Evolutionary conservation across 2,888 invertebrate genomes (phyloP).

Genomic region (Acanthoscelides obtectus): DNA sequence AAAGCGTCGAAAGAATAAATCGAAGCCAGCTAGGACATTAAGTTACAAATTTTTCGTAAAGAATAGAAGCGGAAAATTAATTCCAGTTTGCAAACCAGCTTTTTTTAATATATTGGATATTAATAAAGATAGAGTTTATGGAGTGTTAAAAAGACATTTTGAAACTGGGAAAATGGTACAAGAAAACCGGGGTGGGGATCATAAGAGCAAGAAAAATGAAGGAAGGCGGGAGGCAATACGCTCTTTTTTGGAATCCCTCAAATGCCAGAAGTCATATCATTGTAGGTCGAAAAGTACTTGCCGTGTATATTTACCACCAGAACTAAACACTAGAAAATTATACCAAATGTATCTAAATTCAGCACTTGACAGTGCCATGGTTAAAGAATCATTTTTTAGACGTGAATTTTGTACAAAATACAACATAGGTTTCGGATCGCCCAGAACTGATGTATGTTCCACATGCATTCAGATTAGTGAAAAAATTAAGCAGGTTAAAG

Average conservation of each 20-base stretch:
- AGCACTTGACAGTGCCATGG: not conserved
- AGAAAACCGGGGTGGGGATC: too few relatives aligned
- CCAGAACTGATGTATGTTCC: constrained; percentile 9
- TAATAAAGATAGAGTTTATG: too few relatives aligned
- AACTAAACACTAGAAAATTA: constrained; percentile 4
- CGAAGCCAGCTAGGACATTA: too few relatives aligned
- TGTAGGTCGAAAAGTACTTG: constrained; percentile 3
- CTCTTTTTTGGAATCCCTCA: not conserved
- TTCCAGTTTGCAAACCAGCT: too few relatives aligned
- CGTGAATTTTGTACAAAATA: constrained; percentile 5
- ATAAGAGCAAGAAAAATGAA: too few relatives aligned
- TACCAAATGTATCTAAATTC: constrained; percentile 2
- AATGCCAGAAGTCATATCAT: constrained; percentile 4
- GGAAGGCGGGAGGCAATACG: not conserved
- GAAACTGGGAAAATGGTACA: too few relatives aligned
- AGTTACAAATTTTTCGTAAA: too few relatives aligned
- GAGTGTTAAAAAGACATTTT: too few relatives aligned
- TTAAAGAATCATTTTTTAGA: constrained; percentile 3
- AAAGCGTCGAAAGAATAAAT: too few relatives aligned
- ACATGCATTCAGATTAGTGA: constrained; percentile 4
- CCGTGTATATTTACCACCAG: constrained; percentile 2
- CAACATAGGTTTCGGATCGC: constrained; percentile 8
- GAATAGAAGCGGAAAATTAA: too few relatives aligned
- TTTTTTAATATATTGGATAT: too few relatives aligned
- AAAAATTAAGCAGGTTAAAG: not conserved